Percentiles rank a stretch among this genome's conserved stretches.
Evolutionary conservation across 2,888 invertebrate genomes (phyloP).

Genomic region (Agriopis marginaria): DNA sequence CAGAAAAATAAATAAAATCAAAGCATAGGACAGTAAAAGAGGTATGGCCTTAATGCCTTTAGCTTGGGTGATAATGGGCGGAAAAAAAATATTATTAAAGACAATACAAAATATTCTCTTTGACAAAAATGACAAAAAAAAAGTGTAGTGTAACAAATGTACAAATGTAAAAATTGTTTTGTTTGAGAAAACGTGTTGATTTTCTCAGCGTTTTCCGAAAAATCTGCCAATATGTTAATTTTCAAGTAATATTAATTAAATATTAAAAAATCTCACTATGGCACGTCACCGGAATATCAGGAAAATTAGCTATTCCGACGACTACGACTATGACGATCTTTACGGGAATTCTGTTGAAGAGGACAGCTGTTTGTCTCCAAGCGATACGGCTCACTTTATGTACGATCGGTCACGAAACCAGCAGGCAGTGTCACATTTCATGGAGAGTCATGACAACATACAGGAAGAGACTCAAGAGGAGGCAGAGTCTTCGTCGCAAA

Average conservation of each 20-base stretch:
- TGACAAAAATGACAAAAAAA: too few species aligned
- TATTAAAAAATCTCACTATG: conserved; percentile 81
- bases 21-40: too few species aligned
- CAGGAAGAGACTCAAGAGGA: conserved; percentile 88
- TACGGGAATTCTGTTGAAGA: conserved; percentile 98
- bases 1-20: too few species aligned
- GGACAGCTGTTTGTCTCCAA: conserved; percentile 95
- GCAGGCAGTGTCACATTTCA: conserved; percentile 91
- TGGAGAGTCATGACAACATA: conserved; percentile 91
- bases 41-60: too few species aligned
- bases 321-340: conserved; percentile 96
- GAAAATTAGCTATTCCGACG: conserved; percentile 94
- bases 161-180: too few species aligned
- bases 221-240: conserved; percentile 29
- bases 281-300: conserved; percentile 95
- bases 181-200: conserved; percentile 53
- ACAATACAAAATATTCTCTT: too few species aligned
- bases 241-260: conserved; percentile 18
- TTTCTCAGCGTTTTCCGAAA: conserved; percentile 42
- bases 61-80: too few species aligned
- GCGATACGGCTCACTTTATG: conserved; percentile 93
- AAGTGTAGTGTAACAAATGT: too few species aligned
- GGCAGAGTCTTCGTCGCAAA: conserved; percentile 53
- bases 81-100: too few species aligned
- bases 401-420: conserved; percentile 92